A percentile compares a stretch with the other conserved stretches of the same genome.
Evolutionary conservation across 2,888 invertebrate species (phyloP).

Genomic region (Branchinecta sandiegonensis): DNA sequence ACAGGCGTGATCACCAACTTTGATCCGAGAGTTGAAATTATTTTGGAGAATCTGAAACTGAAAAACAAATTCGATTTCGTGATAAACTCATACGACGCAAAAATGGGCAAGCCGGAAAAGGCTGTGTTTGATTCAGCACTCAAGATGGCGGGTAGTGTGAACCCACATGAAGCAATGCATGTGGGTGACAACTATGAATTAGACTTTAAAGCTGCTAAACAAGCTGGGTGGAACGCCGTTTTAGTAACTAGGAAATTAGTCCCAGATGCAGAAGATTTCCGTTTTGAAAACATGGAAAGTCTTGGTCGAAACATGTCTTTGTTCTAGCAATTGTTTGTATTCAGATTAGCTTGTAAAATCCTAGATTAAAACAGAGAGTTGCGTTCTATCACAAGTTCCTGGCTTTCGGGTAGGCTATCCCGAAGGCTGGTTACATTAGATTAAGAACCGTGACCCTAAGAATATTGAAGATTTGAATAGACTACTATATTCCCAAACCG

Average conservation of each 20-base stretch:
- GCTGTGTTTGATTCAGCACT: conserved; percentile 54
- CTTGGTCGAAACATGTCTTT: too few species aligned
- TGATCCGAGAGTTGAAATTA: conserved; percentile 58
- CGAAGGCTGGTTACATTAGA: too few species aligned
- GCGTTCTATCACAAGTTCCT: too few species aligned
- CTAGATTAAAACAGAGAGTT: too few species aligned
- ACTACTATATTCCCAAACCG: too few species aligned
- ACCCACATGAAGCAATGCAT: conserved; percentile 54
- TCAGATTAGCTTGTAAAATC: too few species aligned
- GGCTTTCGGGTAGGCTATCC: too few species aligned
- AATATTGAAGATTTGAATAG: too few species aligned
- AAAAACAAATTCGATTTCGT: conserved; percentile 61
- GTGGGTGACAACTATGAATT: conserved; percentile 60
- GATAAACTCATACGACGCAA: conserved; percentile 57
- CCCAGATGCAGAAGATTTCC: too few species aligned
- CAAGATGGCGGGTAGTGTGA: conserved; percentile 36
- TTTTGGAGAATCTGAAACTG: conserved; percentile 52
- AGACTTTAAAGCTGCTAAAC: conserved; percentile 62
- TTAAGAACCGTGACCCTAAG: too few species aligned
- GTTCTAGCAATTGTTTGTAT: too few species aligned
- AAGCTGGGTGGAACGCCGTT: conserved; percentile 58
- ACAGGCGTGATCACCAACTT: conserved; percentile 76
- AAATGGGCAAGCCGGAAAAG: conserved; percentile 56
- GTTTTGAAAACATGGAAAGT: too few species aligned
- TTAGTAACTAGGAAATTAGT: conserved; percentile 29